phyloP scores from a whole-genome alignment of 2,888 invertebrate genomes.

The Orthosia cruda region DNA sequence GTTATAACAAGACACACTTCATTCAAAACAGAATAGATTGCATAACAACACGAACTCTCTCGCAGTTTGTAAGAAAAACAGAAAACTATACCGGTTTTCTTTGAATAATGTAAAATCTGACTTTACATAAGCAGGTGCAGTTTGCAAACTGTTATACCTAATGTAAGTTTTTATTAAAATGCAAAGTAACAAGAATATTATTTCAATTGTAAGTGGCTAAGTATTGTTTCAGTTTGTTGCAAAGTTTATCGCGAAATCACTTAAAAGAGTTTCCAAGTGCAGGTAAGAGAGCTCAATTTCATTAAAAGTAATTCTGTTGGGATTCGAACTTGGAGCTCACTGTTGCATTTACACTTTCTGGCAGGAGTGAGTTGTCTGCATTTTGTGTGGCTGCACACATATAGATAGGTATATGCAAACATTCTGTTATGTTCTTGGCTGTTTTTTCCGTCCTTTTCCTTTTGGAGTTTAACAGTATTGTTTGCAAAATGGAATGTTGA shows the following conservation, averaged over 20 bases:
- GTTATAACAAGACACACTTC: constrained; percentile 12
- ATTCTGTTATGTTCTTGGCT: not conserved
- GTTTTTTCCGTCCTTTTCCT: not conserved
- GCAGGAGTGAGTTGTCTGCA: constrained; percentile 28
- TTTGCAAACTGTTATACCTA: constrained; percentile 57
- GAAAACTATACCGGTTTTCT: constrained; percentile 44
- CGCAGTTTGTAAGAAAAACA: constrained; percentile 50
- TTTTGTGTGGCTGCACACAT: constrained; percentile 17
- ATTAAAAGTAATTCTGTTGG: constrained; percentile 82
- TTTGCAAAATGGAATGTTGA: constrained; percentile 1
- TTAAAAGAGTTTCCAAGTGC: constrained; percentile 81
- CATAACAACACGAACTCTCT: constrained; percentile 25
- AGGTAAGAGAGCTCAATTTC: constrained; percentile 82
- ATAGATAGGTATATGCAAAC: not conserved
- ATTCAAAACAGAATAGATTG: constrained; percentile 21
- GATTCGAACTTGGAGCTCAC: constrained; percentile 70
- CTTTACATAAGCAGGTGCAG: constrained; percentile 61
- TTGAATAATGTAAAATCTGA: constrained; percentile 61
- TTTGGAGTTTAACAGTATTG: constrained; percentile 2
- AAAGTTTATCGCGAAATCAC: constrained; percentile 84
- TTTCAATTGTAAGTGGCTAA: constrained; percentile 76
- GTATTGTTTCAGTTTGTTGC: constrained; percentile 81
- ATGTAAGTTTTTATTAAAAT: constrained; percentile 72
- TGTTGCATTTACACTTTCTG: constrained; percentile 62
- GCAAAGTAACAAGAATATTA: constrained; percentile 69